Evolutionary conservation across 2,888 invertebrate species (phyloP), one percentile per base, ranked within the genome.

Genomic region (Sabatieria punctata): DNA sequence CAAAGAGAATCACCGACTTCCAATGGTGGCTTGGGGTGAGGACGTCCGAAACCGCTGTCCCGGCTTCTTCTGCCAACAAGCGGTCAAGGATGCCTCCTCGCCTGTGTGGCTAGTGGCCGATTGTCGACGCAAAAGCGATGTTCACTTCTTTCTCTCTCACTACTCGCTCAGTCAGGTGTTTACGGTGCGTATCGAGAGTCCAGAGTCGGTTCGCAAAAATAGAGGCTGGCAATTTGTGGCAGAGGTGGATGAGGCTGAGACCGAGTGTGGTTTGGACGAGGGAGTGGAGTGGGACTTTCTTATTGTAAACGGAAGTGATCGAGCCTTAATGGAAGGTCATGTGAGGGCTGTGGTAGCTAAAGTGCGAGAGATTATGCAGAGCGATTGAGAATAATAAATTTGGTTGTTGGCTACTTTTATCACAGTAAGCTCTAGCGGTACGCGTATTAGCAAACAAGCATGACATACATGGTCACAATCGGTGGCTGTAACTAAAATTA

Each of bases 11-110:
- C 82, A 84, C 68, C 73, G 97, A 45, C 69, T 76, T 47, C 79
- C 82, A 55, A 95, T 97, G 95, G 83, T 88, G 45, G 72, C 73
- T 50, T 97, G 93, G 91, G 85, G 95, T 55, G 93, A 95, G 61
- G 73, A 77, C 49, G 74, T 80, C 57, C 72, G 97, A 53, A 68
- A 69, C 1, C 62, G 74, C 59, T 83, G 91, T 68, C 78, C 82
- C 58, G 84, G 83, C 0, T 83, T 77, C 65, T 97, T 97, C 67
- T 91, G 91, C 67, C 57, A 59, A n/a, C 19, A 4, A 25, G 18
- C 26, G 23, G 2, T 18, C n/a, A 36, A 43, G 21, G 4, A 24
- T 19, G 26, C n/a, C n/a, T n/a, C n/a, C n/a, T n/a, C n/a, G n/a
- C n/a, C n/a, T 24, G 71, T 89, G 49, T 82, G 89, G 79, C 82